Percentiles rank a stretch among this genome's conserved stretches.
Evolutionary conservation across 2,797 vertebrate genomes (phyloP).

Genomic region (Falco rusticolus): DNA sequence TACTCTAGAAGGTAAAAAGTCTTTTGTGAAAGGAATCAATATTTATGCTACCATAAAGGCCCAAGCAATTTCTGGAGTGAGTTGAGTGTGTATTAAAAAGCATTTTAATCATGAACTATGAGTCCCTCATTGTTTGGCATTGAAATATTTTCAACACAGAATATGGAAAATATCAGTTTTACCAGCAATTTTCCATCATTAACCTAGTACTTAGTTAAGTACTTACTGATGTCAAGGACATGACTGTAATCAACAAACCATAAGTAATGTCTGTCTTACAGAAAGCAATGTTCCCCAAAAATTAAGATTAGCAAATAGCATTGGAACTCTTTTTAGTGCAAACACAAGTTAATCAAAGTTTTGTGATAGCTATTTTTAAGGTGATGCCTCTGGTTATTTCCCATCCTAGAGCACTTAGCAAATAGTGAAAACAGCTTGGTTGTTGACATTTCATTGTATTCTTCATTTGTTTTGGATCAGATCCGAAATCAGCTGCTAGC

Average conservation of each 20-base stretch:
- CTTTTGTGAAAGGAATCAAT: not conserved
- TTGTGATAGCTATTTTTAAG: not conserved
- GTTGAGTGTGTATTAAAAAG: not conserved
- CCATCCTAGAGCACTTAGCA: not conserved
- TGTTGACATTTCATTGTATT: not conserved
- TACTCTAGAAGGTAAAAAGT: not conserved
- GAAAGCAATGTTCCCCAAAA: not conserved
- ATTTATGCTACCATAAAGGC: not conserved
- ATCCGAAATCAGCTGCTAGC: conserved; percentile 10
- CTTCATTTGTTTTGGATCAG: not conserved
- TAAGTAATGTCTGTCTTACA: not conserved
- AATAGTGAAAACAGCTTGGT: not conserved
- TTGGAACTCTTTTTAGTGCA: not conserved
- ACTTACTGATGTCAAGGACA: not conserved
- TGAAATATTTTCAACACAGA: not conserved
- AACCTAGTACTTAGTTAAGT: not conserved
- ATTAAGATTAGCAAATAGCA: not conserved
- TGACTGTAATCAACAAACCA: not conserved
- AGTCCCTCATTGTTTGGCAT: not conserved
- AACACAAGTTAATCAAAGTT: not conserved
- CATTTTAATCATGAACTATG: not conserved
- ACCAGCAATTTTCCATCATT: not conserved
- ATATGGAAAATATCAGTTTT: not conserved
- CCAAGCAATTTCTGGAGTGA: not conserved
- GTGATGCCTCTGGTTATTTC: not conserved